Percentiles rank a stretch among this genome's conserved stretches.
Conservation (phyloP, 2,888 invertebrate genomes). For the Yponomeuta plumbellus region DNA sequence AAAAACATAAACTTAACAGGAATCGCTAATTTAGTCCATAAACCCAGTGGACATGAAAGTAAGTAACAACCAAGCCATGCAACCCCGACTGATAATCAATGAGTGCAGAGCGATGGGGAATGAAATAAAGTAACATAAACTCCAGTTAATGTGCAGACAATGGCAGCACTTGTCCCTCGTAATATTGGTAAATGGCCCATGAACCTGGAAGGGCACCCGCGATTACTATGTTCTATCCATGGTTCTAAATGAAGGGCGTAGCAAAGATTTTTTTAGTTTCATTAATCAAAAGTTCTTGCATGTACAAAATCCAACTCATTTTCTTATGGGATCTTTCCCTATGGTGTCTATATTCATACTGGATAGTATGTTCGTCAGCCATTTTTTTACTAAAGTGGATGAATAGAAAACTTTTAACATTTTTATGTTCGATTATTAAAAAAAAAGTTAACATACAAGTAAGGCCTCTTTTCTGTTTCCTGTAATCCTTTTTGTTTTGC, state of each 20-base stretch:
- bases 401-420: too few species aligned
- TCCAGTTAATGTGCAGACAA: constrained; percentile 52
- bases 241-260: constrained; percentile 40
- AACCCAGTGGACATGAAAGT: constrained; percentile 39
- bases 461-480: too few species aligned
- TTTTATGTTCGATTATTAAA: too few species aligned
- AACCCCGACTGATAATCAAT: constrained; percentile 45
- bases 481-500: too few species aligned
- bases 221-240: constrained; percentile 27
- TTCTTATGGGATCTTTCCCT: too few species aligned
- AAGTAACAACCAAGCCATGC: constrained; percentile 39
- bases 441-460: too few species aligned
- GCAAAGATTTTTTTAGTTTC: neutral
- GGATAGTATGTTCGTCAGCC: too few species aligned
- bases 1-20: neutral
- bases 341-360: too few species aligned
- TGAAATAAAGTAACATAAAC: constrained; percentile 43
- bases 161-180: constrained; percentile 55
- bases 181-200: constrained; percentile 56
- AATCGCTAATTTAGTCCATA: constrained; percentile 25
- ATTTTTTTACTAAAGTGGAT: too few species aligned
- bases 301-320: too few species aligned
- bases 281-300: neutral
- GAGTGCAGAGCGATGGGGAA: constrained; percentile 29
- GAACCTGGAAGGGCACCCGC: constrained; percentile 35